Base-by-base conservation (phyloP, 2,797 vertebrate genomes). In the Lagodon rhomboides region DNA sequence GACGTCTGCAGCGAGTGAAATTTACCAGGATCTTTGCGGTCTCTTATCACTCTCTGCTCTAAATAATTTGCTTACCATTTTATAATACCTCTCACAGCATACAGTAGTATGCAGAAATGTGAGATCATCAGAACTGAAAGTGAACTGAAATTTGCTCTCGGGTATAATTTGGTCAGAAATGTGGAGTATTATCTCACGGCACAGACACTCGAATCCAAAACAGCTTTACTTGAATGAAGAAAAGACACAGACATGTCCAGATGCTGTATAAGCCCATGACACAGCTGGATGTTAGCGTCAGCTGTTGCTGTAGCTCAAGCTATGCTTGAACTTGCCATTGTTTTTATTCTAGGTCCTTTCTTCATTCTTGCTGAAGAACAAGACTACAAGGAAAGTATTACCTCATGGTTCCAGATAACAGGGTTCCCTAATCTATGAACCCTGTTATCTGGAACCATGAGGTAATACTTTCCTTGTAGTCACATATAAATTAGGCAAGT, bases 281-380 rank as follows among this genome's bases (percentile, higher is more conserved):
- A 53, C 68, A 84, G 72, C 79, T 82, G 73, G 47, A 74, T 71
- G 18, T 68, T 2, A 58, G 55, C 20, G 62, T 34, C 59, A 84
- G 75, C 56, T 77, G 54, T 38, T 50, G 12, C 38, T 71, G 44
- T 69, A 44, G 12, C 44, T 44, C 8, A 47, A 11, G 53, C 23
- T n/a, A 27, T 34, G 12, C 27, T 12, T 38, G 12, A 55, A 12
- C 44, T 38, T 22, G 25, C n/a, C 15, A 8, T 34, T 7, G 1
- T 69, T 22, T 50, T 77, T 54, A 68, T 58, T 66, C 67, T 41
- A 38, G 54, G 49, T 61, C 12, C 41, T 62, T n/a, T n/a, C n/a
- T n/a, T n/a, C n/a, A n/a, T n/a, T n/a, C n/a, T n/a, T n/a, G n/a
- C n/a, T n/a, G n/a, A n/a, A n/a, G n/a, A n/a, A n/a, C n/a, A n/a